Evolutionary conservation across 2,797 vertebrate genomes (phyloP).

Genomic region (Clarias fuscus): DNA sequence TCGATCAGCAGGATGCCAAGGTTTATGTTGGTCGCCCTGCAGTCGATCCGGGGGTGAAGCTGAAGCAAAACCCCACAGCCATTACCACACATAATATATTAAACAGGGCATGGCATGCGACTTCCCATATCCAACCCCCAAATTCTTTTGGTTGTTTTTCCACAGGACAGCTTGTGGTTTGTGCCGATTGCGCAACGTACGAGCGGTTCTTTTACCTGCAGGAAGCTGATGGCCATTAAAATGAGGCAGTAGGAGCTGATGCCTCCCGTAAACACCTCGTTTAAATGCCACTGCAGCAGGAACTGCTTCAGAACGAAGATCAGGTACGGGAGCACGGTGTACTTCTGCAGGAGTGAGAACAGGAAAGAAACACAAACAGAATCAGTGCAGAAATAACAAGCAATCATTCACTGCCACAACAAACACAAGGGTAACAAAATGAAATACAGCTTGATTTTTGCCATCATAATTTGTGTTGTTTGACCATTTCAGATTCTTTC

Average conservation of each 20-base stretch:
- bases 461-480: neutral
- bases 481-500: too few species aligned
- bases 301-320: conserved; percentile 99
- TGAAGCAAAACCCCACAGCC: conserved; percentile 55
- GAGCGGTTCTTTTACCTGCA: conserved; percentile 81
- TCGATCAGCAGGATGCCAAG: conserved; percentile 95
- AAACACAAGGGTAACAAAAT: neutral
- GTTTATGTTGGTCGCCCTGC: conserved; percentile 88
- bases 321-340: conserved; percentile 94
- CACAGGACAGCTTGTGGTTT: neutral
- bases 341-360: conserved; percentile 76
- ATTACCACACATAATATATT: neutral
- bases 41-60: conserved; percentile 94
- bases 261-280: conserved; percentile 97
- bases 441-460: neutral
- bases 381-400: neutral
- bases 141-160: neutral
- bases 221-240: conserved; percentile 98
- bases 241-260: conserved; percentile 99
- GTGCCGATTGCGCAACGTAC: neutral
- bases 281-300: conserved; percentile 94
- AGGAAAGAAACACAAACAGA: neutral
- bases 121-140: neutral
- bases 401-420: neutral
- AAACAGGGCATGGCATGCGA: too few species aligned